Evolutionary conservation across 1,140 invertebrate genomes (phyloP).

Genomic region (Drosophila burlai): DNA sequence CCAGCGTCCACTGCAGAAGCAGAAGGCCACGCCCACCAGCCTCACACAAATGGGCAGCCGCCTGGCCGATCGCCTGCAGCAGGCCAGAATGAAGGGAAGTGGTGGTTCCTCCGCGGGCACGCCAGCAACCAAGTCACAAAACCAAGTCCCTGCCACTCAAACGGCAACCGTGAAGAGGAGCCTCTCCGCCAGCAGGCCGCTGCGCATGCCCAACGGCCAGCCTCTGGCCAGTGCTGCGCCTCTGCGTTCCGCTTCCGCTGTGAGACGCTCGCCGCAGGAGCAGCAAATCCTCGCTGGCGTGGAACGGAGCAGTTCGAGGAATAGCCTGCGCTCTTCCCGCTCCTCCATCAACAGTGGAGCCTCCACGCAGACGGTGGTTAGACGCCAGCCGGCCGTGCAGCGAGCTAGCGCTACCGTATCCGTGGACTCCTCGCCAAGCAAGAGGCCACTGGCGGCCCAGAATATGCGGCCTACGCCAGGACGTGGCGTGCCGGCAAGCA

Average conservation of each 20-base stretch:
- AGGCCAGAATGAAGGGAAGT: constrained; percentile 53
- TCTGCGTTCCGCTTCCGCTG: constrained; percentile 58
- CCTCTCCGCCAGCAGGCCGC: constrained; percentile 61
- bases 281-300: constrained; percentile 85
- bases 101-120: constrained; percentile 17
- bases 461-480: constrained; percentile 51
- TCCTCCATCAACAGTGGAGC: constrained; percentile 93
- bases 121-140: constrained; percentile 59
- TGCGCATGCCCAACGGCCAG: constrained; percentile 74
- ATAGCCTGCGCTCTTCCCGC: constrained; percentile 91
- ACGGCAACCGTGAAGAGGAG: constrained; percentile 58
- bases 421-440: constrained; percentile 79
- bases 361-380: constrained; percentile 91
- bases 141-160: constrained; percentile 37
- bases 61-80: constrained; percentile 73
- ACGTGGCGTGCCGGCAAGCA: constrained; percentile 88
- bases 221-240: constrained; percentile 43
- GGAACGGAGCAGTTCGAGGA: constrained; percentile 88
- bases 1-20: constrained; percentile 60
- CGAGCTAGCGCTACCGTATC: constrained; percentile 70
- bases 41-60: constrained; percentile 72
- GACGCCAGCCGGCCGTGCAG: constrained; percentile 86
- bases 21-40: constrained; percentile 64
- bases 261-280: constrained; percentile 77
- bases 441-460: constrained; percentile 70